phyloP scores from a whole-genome alignment of 2,888 invertebrate genomes.

The Amaurobius ferox region DNA sequence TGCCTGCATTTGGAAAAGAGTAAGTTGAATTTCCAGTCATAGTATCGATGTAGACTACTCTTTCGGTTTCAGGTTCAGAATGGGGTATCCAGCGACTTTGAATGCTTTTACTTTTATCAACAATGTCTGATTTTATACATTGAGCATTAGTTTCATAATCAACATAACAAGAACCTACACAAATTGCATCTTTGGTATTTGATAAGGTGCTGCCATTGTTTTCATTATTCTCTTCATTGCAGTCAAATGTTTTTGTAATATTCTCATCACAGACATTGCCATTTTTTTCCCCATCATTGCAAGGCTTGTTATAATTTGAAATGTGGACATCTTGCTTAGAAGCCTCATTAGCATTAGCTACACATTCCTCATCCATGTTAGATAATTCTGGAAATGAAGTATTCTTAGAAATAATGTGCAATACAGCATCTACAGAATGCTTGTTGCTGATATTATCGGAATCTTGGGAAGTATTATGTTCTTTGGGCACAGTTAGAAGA shows the following conservation, averaged over 20 bases:
- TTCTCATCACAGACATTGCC: too few relatives aligned
- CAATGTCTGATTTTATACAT: background rate
- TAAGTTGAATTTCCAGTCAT: constrained; percentile 64
- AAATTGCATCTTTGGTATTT: background rate
- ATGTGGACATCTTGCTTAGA: too few relatives aligned
- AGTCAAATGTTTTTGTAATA: too few relatives aligned
- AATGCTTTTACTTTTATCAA: background rate
- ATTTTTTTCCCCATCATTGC: too few relatives aligned
- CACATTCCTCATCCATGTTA: background rate
- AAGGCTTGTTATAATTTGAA: too few relatives aligned
- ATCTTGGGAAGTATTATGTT: background rate
- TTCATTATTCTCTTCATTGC: background rate
- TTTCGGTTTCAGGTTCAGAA: constrained; percentile 25
- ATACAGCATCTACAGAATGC: too few relatives aligned
- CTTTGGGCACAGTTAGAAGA: background rate
- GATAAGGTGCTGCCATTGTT: background rate
- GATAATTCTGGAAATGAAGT: background rate
- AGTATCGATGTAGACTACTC: constrained; percentile 47
- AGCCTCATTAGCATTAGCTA: background rate
- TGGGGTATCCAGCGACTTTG: constrained; percentile 41
- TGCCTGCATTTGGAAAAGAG: constrained; percentile 27
- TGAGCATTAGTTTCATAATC: background rate
- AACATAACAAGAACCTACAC: background rate
- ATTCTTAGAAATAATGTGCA: too few relatives aligned
- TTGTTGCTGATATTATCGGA: too few relatives aligned